phyloP scores from a whole-genome alignment of 35 echinoderm and acorn worm genomes.

The Apostichopus japonicus region DNA sequence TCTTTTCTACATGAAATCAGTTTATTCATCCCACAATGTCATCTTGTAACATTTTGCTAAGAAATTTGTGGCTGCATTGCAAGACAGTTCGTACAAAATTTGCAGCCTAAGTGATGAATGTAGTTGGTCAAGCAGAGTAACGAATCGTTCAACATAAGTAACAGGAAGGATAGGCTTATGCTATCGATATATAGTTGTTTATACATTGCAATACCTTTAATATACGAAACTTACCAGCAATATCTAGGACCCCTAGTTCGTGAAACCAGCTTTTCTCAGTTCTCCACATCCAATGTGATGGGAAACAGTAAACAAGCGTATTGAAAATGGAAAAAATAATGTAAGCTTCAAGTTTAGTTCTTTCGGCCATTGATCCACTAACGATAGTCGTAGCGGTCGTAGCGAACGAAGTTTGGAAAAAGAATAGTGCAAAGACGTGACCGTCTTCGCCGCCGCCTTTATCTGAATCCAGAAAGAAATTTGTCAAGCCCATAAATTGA shows the following conservation, averaged over 20 bases:
- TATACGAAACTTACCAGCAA: conserved; percentile 38
- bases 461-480: conserved; percentile 72
- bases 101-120: too few relatives aligned
- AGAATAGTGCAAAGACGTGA: conserved; percentile 59
- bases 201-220: background rate
- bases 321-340: conserved; percentile 72
- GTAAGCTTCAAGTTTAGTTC: conserved; percentile 73
- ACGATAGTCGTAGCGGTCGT: conserved; percentile 80
- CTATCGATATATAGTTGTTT: too few relatives aligned
- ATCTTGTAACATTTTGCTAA: too few relatives aligned
- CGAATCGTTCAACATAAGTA: too few relatives aligned
- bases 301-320: conserved; percentile 72
- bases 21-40: too few relatives aligned
- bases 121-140: too few relatives aligned
- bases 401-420: conserved; percentile 74
- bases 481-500: conserved; percentile 56
- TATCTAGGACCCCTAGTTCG: conserved; percentile 51
- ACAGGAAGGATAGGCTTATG: too few relatives aligned
- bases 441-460: conserved; percentile 25
- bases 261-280: conserved; percentile 44
- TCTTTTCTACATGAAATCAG: too few relatives aligned
- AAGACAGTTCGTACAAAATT: too few relatives aligned
- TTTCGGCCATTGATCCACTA: conserved; percentile 74
- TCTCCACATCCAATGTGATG: conserved; percentile 73
- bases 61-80: too few relatives aligned